Evolutionary conservation across 2,113 vertebrate species (phyloP).

Genomic region (Hydropotes inermis): DNA sequence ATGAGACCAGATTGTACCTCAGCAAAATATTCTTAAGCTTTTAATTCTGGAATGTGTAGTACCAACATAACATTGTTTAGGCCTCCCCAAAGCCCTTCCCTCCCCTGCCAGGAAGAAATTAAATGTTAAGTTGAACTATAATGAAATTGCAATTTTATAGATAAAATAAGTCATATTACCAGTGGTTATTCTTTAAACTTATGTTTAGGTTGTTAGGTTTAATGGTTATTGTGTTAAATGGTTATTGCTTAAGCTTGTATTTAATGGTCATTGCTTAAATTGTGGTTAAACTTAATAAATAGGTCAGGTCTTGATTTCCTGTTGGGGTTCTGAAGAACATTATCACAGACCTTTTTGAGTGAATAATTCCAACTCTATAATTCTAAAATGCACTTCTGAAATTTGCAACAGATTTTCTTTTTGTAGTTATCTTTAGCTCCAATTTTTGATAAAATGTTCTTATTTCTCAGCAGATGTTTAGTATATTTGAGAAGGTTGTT

Average conservation of each 20-base stretch:
- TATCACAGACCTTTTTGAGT: background rate
- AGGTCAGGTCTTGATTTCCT: background rate
- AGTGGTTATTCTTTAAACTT: background rate
- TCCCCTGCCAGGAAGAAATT: background rate
- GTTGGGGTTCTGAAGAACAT: background rate
- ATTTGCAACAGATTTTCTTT: background rate
- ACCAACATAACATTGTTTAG: background rate
- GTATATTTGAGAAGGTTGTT: background rate
- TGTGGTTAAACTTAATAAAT: background rate
- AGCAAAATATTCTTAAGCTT: constrained; percentile 2
- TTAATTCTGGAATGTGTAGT: constrained; percentile 23
- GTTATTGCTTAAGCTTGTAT: background rate
- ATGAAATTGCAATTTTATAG: constrained; percentile 16
- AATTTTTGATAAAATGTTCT: background rate
- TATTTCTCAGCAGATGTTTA: background rate
- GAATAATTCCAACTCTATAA: background rate
- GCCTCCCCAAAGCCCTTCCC: background rate
- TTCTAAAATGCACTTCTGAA: constrained; percentile 36
- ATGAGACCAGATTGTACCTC: background rate
- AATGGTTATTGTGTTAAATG: background rate
- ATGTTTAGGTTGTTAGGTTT: background rate
- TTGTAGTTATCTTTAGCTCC: background rate
- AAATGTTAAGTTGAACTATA: constrained; percentile 38
- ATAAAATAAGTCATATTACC: background rate
- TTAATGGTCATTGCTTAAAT: background rate